phyloP scores from a whole-genome alignment of 2,797 vertebrate genomes.

The Mus minutoides region DNA sequence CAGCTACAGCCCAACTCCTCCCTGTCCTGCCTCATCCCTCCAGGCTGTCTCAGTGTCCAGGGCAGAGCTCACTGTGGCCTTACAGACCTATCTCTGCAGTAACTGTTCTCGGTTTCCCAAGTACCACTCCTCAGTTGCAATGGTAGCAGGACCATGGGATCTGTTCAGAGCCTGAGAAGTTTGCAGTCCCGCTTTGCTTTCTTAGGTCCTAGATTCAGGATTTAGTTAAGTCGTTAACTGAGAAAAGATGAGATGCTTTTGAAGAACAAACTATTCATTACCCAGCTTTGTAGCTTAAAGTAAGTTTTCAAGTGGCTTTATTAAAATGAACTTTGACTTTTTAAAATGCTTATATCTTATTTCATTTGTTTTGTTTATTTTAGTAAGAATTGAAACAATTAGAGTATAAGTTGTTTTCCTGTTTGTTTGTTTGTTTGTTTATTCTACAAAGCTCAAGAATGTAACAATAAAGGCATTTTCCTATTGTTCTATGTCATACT shows the following conservation, averaged over 20 bases:
- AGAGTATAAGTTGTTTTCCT: slow-evolving; percentile 70
- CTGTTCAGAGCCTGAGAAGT: slow-evolving; percentile 73
- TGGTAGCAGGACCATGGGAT: slow-evolving; percentile 37
- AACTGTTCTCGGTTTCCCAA: slow-evolving; percentile 84
- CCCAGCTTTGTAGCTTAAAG: slow-evolving; percentile 60
- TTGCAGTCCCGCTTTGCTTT: slow-evolving; percentile 67
- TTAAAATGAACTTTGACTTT: slow-evolving; percentile 36
- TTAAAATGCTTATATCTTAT: slow-evolving; percentile 74
- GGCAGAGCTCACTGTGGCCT: slow-evolving; percentile 90
- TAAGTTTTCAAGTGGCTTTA: slow-evolving; percentile 80
- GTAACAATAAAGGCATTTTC: slow-evolving; percentile 55
- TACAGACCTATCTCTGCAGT: slow-evolving; percentile 84
- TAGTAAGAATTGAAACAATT: slow-evolving; percentile 72
- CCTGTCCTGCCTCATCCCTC: slow-evolving; percentile 83
- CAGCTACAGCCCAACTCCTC: slow-evolving; percentile 63
- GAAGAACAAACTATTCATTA: slow-evolving; percentile 68
- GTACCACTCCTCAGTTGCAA: not conserved
- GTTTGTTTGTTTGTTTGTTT: not conserved
- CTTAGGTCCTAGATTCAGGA: slow-evolving; percentile 72
- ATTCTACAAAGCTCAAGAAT: slow-evolving; percentile 72
- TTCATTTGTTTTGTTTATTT: slow-evolving; percentile 80
- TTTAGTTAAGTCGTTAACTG: slow-evolving; percentile 70
- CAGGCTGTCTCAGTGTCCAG: slow-evolving; percentile 84
- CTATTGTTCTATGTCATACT: slow-evolving; percentile 75
- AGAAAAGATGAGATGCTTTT: slow-evolving; percentile 66